Conservation (phyloP, 2,113 vertebrate species). For the Pteronura brasiliensis region DNA sequence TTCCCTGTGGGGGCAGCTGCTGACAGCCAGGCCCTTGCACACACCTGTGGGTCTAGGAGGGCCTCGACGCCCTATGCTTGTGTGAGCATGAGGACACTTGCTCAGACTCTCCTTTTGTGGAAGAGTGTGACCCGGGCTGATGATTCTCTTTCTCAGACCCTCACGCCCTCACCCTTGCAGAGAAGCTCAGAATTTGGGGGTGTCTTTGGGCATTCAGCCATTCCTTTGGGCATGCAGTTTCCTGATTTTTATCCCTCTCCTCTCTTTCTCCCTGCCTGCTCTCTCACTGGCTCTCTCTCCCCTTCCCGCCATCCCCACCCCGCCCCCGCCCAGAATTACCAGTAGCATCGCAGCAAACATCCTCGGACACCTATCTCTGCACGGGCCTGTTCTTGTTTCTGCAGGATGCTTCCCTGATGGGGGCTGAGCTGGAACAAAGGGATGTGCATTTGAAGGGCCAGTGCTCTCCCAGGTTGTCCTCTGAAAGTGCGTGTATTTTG, state of each 20-base stretch:
- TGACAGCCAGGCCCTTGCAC: not conserved
- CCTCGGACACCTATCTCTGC: not conserved
- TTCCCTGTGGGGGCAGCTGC: not conserved
- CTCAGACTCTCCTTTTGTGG: not conserved
- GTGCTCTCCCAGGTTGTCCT: not conserved
- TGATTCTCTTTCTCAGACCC: not conserved
- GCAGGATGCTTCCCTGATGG: not conserved
- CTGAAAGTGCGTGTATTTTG: not conserved
- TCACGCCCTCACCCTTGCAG: accelerated
- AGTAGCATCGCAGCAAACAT: not conserved
- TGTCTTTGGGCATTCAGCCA: not conserved
- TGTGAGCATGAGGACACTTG: not conserved
- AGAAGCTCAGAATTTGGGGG: not conserved
- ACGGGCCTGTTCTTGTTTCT: accelerated
- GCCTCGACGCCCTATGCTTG: accelerated
- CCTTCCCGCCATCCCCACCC: no score
- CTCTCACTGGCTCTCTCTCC: not conserved
- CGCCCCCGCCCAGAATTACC: not conserved
- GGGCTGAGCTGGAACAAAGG: not conserved
- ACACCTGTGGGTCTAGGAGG: accelerated
- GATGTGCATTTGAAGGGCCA: not conserved
- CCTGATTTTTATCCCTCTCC: not conserved
- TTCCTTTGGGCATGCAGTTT: no score
- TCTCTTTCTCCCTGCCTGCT: no score
- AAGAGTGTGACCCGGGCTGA: not conserved